Conservation (phyloP, 1,140 invertebrate genomes). For the Ceratoteleas bidentatus region DNA sequence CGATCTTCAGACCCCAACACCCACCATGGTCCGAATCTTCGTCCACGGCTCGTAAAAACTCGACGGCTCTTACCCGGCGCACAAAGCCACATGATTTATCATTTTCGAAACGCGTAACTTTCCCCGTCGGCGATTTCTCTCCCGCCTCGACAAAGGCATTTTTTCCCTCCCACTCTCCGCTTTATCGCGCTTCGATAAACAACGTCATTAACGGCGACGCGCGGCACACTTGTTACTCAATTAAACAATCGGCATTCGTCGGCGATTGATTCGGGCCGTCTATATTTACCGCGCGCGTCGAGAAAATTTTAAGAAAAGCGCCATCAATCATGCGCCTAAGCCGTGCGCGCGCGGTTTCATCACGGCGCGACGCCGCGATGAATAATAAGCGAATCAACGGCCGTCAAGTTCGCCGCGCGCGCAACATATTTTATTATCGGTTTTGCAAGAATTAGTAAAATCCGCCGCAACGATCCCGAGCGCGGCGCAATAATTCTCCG, state of each 20-base stretch:
- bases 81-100: too few species aligned
- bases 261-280: not conserved
- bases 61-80: too few species aligned
- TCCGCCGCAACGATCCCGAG: not conserved
- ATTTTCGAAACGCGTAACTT: too few species aligned
- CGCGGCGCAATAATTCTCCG: not conserved
- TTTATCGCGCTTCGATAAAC: too few species aligned
- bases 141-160: too few species aligned
- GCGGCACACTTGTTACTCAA: slow-evolving; percentile 2
- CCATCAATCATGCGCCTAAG: slow-evolving; percentile 35
- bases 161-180: too few species aligned
- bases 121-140: too few species aligned
- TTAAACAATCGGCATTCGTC: not conserved
- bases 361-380: slow-evolving; percentile 15
- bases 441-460: slow-evolving; percentile 37
- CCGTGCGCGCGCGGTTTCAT: slow-evolving; percentile 37
- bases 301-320: slow-evolving; percentile 43
- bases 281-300: slow-evolving; percentile 22
- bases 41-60: too few species aligned
- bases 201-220: too few species aligned
- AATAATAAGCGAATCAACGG: slow-evolving; percentile 50
- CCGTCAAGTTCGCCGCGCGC: slow-evolving; percentile 39
- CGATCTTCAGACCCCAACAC: too few species aligned
- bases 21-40: too few species aligned
- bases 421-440: slow-evolving; percentile 38